Conservation (phyloP, 2,888 invertebrate species). For the Microplitis deprimator region DNA sequence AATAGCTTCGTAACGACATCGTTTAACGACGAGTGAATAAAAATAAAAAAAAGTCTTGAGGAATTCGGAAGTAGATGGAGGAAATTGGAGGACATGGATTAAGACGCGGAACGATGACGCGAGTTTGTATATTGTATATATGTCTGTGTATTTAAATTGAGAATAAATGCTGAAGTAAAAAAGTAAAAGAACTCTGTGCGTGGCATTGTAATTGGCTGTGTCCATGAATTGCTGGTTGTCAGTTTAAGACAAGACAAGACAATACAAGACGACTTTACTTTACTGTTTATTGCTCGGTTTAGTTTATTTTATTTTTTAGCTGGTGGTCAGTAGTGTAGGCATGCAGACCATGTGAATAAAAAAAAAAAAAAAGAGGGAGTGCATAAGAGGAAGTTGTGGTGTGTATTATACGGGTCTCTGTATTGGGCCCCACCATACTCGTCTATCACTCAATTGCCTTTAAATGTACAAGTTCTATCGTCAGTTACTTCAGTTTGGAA, state of each 20-base stretch:
- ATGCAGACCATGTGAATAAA: constrained; percentile 7
- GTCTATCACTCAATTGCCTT: constrained; percentile 55
- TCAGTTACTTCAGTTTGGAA: constrained; percentile 53
- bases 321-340: not conserved
- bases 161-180: constrained; percentile 7
- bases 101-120: constrained; percentile 14
- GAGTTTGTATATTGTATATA: not conserved
- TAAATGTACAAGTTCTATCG: constrained; percentile 51
- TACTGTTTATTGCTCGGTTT: not conserved
- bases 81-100: constrained; percentile 11
- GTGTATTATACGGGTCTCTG: constrained; percentile 38
- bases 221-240: constrained; percentile 27
- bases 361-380: constrained; percentile 29
- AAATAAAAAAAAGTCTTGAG: not conserved
- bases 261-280: not conserved
- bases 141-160: not conserved
- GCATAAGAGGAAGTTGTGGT: constrained; percentile 42
- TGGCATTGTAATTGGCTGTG: constrained; percentile 39
- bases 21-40: not conserved
- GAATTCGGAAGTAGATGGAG: not conserved
- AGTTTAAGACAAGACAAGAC: not conserved
- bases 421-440: constrained; percentile 50
- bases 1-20: not conserved
- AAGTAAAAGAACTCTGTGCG: constrained; percentile 17
- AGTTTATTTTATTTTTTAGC: not conserved